Evolutionary conservation across 2,113 vertebrate species (phyloP), one percentile per base, ranked within the genome.

Genomic region (Phylloscopus whistleri): DNA sequence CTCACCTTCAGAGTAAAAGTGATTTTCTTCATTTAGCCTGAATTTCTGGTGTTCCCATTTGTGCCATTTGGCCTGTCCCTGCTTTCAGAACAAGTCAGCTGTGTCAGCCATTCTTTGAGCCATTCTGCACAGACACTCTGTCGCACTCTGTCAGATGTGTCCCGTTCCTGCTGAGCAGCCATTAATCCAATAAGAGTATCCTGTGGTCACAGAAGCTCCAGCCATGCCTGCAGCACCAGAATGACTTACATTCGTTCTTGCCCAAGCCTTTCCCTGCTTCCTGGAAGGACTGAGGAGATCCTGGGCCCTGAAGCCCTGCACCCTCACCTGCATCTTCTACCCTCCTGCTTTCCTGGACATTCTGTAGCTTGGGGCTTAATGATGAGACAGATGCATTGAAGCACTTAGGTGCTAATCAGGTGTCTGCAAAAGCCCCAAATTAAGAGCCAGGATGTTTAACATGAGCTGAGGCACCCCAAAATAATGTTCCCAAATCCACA

Each of bases 171-270:
- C 74, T 72, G 43, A 6, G 63, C 18, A 58, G 58, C 49, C 21
- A 4, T 24, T 2, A 5, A 0, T 35, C 48, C 74, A 58, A 14
- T 2, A 8, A 26, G 64, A 35, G 11, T 4, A 2, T 23, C 37
- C 53, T 37, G 23, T 64, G 59, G 10, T 35, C 18, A 31, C 8
- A 63, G 75, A 49, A 81, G 48, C 63, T 76, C 48, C 68, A 66
- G 24, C 44, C 27, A 31, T 44, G 44, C 52, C 51, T 77, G 68
- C 63, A 56, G 35, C 59, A 58, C 52, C 56, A 46, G 39, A 49
- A 9, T 37, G 22, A 46, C 49, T 35, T 55, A 5, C 22, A 8
- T 5, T 55, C 8, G 16, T 64, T 79, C 76, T 53, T 91, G 33
- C 20, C 56, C n/a, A 31, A 75, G 41, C 37, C 33, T 37, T 70